Base-by-base conservation (phyloP, 2,113 vertebrate genomes). In the Camelus bactrianus region DNA sequence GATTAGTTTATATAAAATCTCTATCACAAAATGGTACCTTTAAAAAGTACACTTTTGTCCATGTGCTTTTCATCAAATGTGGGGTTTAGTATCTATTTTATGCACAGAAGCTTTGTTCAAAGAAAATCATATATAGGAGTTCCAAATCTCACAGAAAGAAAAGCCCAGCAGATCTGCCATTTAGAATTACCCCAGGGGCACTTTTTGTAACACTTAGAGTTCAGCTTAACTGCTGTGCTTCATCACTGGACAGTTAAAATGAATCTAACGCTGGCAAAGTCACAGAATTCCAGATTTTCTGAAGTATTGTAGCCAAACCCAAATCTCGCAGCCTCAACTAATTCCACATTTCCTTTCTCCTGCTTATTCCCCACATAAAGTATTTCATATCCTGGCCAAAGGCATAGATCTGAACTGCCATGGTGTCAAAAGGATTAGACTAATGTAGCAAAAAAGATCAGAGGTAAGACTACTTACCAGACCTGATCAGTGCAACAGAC, bases 161-260 rank as follows among this genome's bases (percentile, higher is more conserved):
- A 96, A 91, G 9, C 7, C 32, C 65, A 5, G 65, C 46, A 93
- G 65, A 91, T 82, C 20, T 82, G 50, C 72, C 84, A 73, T 76
- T 92, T 76, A 89, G 28, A 64, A 20, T n/a, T 88, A 52, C 73
- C 91, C 32, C 73, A 60, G 42, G 93, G 92, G 46, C 64, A 87
- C n/a, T 86, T 92, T 92, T 48, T 12, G 22, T 72, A 90, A 92
- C 19, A 46, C 38, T 11, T 22, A 90, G 35, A 87, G 38, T 60
- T 95, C 54, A 81, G 75, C 20, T 94, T 97, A 87, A 80, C 92
- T 46, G 62, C 6, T 56, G 70, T 1, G 0, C 54, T 97, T 96
- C 92, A 96, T 96, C 69, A 94, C 46, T 69, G 75, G 81, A 60
- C 42, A 80, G 58, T 64, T 92, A 90, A 60, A 90, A 93, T 96